A percentile compares a stretch with the other conserved stretches of the same genome.
Evolutionary conservation across 2,888 invertebrate species (phyloP).

Genomic region (Anorthoa munda): DNA sequence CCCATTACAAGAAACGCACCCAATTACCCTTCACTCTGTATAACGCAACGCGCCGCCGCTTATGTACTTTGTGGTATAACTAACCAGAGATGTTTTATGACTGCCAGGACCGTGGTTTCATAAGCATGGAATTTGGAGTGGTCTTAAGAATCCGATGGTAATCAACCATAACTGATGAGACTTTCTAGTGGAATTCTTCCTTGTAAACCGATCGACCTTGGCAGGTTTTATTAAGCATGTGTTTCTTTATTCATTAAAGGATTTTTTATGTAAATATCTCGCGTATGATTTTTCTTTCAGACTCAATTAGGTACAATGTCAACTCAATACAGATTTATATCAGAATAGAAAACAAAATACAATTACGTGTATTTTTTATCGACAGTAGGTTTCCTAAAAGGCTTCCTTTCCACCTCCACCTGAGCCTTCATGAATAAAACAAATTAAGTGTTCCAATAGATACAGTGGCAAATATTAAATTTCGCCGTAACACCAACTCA

Average conservation of each 20-base stretch:
- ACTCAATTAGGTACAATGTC: too few species aligned
- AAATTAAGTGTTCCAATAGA: neutral
- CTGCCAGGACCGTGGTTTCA: too few species aligned
- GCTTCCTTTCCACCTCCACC: neutral
- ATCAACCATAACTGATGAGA: too few species aligned
- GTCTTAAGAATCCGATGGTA: too few species aligned
- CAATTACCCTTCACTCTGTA: too few species aligned
- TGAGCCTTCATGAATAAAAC: conserved; percentile 9
- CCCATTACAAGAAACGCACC: too few species aligned
- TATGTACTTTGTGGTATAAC: too few species aligned
- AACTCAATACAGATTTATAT: too few species aligned
- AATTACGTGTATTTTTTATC: neutral
- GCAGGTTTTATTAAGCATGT: neutral
- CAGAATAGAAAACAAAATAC: neutral
- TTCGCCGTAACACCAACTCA: neutral
- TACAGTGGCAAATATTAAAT: conserved; percentile 20
- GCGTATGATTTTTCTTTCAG: too few species aligned
- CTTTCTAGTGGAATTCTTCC: too few species aligned
- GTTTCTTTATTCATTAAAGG: neutral
- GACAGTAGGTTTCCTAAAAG: neutral
- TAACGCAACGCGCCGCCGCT: too few species aligned
- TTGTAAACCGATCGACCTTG: neutral
- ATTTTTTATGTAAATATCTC: neutral
- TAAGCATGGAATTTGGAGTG: neutral
- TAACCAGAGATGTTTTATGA: neutral